Conservation (phyloP, 2,888 invertebrate genomes). For the Heliconius cydno region DNA sequence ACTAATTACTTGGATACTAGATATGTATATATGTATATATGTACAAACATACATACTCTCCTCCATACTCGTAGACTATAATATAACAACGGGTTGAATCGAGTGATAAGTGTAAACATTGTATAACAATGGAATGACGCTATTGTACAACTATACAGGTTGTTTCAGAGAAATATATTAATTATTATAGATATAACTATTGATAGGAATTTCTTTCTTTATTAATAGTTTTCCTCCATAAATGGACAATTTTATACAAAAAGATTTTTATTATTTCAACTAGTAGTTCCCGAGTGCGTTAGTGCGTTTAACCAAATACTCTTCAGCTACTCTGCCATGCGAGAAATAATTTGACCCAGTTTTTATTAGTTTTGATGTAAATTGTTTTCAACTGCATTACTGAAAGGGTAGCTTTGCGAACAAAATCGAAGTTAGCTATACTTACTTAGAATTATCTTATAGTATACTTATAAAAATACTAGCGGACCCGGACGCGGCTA, state of each 20-base stretch:
- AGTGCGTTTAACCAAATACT: background rate
- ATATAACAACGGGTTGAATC: conserved; percentile 66
- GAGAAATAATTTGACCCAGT: background rate
- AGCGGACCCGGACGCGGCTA: too few species aligned
- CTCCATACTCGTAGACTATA: conserved; percentile 56
- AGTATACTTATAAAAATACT: too few species aligned
- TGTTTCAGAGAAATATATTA: conserved; percentile 59
- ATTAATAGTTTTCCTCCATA: too few species aligned
- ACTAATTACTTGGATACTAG: conserved; percentile 55
- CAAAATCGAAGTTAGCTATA: too few species aligned
- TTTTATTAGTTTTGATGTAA: background rate
- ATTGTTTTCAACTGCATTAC: background rate
- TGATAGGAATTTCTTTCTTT: background rate
- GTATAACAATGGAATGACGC: conserved; percentile 61
- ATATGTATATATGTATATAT: background rate
- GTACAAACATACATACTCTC: conserved; percentile 47
- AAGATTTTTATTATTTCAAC: background rate
- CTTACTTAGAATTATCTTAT: too few species aligned
- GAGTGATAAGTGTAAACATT: conserved; percentile 68
- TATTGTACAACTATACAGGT: conserved; percentile 55
- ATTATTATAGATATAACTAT: background rate
- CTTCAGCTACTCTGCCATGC: background rate
- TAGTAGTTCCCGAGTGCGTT: background rate
- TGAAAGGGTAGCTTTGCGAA: too few species aligned
- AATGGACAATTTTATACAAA: too few species aligned